Percentiles rank a stretch among this genome's conserved stretches.
phyloP scores from a whole-genome alignment of 92 coral and sea anemone species.

The Scolanthus callimorphus region DNA sequence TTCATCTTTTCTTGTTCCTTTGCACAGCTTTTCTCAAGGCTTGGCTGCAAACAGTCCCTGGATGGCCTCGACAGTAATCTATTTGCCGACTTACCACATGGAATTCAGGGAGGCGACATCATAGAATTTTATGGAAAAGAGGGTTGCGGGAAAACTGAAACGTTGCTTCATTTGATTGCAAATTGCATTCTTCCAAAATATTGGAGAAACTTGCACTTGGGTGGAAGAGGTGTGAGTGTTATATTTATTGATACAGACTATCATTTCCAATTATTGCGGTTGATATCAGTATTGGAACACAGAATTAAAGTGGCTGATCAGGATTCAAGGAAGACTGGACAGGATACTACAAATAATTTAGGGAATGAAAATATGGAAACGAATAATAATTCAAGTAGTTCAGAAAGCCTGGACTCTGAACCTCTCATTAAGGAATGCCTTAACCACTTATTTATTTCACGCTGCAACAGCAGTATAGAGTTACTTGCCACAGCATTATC shows the following conservation, averaged over 20 bases:
- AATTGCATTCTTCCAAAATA: conserved; percentile 85
- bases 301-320: conserved; percentile 41
- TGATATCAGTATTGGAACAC: conserved; percentile 74
- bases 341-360: not conserved
- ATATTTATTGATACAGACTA: conserved; percentile 82
- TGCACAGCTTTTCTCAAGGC: conserved; percentile 90
- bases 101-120: conserved; percentile 70
- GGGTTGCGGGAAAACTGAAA: conserved; percentile 90
- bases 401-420: too few relatives aligned
- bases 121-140: conserved; percentile 85
- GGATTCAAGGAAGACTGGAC: not conserved
- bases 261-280: conserved; percentile 80
- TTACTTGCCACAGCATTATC: conserved; percentile 67
- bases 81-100: conserved; percentile 66
- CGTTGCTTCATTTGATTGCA: conserved; percentile 81
- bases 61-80: conserved; percentile 70
- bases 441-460: conserved; percentile 54
- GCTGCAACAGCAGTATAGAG: conserved; percentile 80
- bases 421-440: conserved; percentile 68
- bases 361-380: not conserved
- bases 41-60: conserved; percentile 75
- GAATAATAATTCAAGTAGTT: not conserved
- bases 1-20: too few relatives aligned
- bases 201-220: conserved; percentile 77
- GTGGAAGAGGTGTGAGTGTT: conserved; percentile 76